Evolutionary conservation across 2,888 invertebrate species (phyloP), one percentile per base, ranked within the genome.

Genomic region (Coleophora deauratella): DNA sequence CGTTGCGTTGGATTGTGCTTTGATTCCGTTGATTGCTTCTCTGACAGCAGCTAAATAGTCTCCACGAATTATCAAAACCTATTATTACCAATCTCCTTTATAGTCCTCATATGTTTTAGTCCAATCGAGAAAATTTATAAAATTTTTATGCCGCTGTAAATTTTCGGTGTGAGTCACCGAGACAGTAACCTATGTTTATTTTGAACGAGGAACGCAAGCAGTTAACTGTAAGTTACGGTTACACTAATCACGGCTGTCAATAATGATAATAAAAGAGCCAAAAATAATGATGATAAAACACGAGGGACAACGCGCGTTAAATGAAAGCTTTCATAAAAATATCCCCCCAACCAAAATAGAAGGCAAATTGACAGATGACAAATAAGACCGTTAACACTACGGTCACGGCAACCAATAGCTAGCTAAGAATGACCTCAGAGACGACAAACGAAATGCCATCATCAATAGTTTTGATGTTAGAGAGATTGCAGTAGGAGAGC

Each of bases 321-420:
- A 72, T 65, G 68, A 77, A 73, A 70, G 73, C 81, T 84, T 82
- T 80, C 75, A 77, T 73, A 74, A 45, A 44, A 45, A 45, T 45
- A 45, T 66, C 72, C 74, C n/a, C 72, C 72, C 62, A 66, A 78
- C 78, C 62, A 64, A 81, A 82, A 82, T 82, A 84, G 76, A 81
- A 70, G 77, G 71, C 68, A 77, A 82, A 80, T 82, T 82, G 84
- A 85, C 84, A 82, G 79, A 78, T 84, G 84, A 85, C 82, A 85
- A 85, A 85, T 85, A 79, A 65, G 79, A 67, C 66, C 72, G 77
- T 80, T 82, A 79, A 74, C 80, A 80, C 79, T 61, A 60, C 66
- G 68, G 74, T 70, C 74, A 76, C 62, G 66, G 63, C 61, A 67
- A 52, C 52, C 52, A 43, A 35, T 40, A 50, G 59, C 80, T 72